These are phyloP conservation scores for Siniperca chuatsi DNA, from an alignment of 2,113 vertebrate species.

Conservation along the genomic window DNA sequence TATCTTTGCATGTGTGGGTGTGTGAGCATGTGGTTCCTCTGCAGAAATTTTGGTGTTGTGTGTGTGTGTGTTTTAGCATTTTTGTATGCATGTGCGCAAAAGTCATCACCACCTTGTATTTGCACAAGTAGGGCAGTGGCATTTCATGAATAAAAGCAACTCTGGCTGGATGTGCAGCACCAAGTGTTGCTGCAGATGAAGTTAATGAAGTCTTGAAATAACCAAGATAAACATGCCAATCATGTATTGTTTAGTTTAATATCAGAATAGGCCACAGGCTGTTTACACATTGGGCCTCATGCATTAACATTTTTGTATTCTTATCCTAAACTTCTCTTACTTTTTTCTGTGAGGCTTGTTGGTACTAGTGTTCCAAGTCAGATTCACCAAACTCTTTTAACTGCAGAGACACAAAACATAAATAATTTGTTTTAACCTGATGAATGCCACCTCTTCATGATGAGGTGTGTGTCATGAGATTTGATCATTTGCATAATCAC, in stretches of 20 bases:
- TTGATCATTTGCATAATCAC: not conserved
- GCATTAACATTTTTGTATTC: not conserved
- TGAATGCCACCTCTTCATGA: not conserved
- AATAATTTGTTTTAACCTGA: not conserved
- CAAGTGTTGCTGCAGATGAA: constrained; percentile 5
- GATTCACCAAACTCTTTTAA: not conserved
- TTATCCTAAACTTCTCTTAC: not conserved
- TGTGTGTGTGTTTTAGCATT: not conserved
- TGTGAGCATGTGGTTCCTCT: not conserved
- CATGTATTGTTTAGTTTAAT: not conserved
- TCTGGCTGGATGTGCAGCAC: constrained; percentile 1
- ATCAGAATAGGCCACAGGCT: not conserved
- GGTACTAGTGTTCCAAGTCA: not conserved
- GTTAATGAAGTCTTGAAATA: constrained; percentile 24
- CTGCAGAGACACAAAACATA: not conserved
- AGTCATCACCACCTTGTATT: constrained; percentile 15
- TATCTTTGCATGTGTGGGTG: constrained; percentile 26
- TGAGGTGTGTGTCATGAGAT: not conserved
- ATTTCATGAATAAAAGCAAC: constrained; percentile 31
- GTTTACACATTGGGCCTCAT: not conserved
- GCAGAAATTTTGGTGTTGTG: not conserved
- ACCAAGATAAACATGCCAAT: not conserved
- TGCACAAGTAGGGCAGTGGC: constrained; percentile 2
- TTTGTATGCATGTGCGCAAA: not conserved
- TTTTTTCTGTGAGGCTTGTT: not conserved